phyloP scores from a whole-genome alignment of 2,113 vertebrate species.

The Eclectus roratus region DNA sequence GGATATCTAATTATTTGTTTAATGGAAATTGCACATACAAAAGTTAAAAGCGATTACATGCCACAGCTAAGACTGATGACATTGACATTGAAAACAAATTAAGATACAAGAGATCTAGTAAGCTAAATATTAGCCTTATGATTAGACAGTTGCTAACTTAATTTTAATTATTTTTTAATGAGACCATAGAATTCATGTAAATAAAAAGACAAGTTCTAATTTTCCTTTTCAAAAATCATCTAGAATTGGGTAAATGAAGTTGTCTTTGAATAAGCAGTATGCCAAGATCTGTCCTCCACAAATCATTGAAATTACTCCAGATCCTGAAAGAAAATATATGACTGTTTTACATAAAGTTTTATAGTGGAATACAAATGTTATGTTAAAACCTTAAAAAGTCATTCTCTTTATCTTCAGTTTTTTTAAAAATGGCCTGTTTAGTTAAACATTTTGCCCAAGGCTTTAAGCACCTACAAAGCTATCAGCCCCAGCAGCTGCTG shows the following conservation, averaged over 20 bases:
- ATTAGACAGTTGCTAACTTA: not conserved
- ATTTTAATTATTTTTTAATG: not conserved
- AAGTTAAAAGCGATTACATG: not conserved
- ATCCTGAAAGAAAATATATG: slow-evolving; percentile 74
- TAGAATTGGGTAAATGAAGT: slow-evolving; percentile 87
- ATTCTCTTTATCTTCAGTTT: not conserved
- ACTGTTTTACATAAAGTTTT: not conserved
- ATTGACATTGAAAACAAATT: not conserved
- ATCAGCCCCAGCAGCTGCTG: not conserved
- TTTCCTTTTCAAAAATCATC: slow-evolving; percentile 81
- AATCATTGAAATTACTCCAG: slow-evolving; percentile 87
- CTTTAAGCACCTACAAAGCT: not conserved
- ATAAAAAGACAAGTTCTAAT: not conserved
- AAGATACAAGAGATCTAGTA: not conserved
- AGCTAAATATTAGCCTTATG: not conserved
- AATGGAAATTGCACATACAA: not conserved
- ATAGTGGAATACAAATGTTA: not conserved
- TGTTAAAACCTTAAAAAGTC: not conserved
- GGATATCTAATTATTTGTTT: not conserved
- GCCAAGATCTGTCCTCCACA: slow-evolving; percentile 85
- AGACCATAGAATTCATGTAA: not conserved
- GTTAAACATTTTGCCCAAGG: not conserved
- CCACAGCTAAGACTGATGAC: not conserved
- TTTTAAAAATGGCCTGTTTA: not conserved
- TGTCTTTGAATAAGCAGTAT: slow-evolving; percentile 85